A percentile compares a stretch with the other conserved stretches of the same genome.
phyloP scores from a whole-genome alignment of 2,797 vertebrate species.

The Periophthalmus magnuspinnatus region DNA sequence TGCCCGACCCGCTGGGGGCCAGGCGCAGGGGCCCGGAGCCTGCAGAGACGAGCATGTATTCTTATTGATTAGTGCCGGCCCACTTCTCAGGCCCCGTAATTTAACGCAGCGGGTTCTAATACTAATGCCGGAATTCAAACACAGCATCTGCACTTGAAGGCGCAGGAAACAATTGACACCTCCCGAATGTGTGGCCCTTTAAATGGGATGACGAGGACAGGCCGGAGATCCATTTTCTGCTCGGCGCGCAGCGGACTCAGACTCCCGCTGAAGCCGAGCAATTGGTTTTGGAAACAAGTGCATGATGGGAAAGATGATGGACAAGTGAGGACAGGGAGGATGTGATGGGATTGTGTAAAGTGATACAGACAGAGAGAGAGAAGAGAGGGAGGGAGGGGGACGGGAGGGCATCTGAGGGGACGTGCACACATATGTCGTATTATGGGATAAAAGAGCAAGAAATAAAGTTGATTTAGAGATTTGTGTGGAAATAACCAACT shows the following conservation, averaged over 20 bases:
- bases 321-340: background rate
- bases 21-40: slow-evolving; percentile 86
- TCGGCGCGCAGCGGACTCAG: slow-evolving; percentile 40
- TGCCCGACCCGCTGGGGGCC: slow-evolving; percentile 97
- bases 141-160: slow-evolving; percentile 84
- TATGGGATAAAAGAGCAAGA: too few relatives aligned
- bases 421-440: too few relatives aligned
- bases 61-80: slow-evolving; percentile 97
- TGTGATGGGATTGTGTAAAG: background rate
- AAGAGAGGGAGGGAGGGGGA: too few relatives aligned
- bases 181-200: slow-evolving; percentile 78
- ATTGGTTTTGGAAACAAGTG: slow-evolving; percentile 44
- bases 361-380: too few relatives aligned
- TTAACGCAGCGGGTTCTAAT: slow-evolving; percentile 94
- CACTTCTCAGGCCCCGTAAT: slow-evolving; percentile 92
- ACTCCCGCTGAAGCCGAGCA: slow-evolving; percentile 28
- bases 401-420: too few relatives aligned
- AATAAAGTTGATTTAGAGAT: too few relatives aligned
- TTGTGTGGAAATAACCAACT: too few relatives aligned
- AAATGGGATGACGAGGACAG: slow-evolving; percentile 78
- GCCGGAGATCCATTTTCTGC: slow-evolving; percentile 66
- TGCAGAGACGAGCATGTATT: slow-evolving; percentile 91
- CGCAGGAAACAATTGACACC: slow-evolving; percentile 82
- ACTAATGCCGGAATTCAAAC: slow-evolving; percentile 84
- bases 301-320: slow-evolving; percentile 17